Conservation (phyloP, 2,888 invertebrate genomes). For the Polylopha cassiicola region DNA sequence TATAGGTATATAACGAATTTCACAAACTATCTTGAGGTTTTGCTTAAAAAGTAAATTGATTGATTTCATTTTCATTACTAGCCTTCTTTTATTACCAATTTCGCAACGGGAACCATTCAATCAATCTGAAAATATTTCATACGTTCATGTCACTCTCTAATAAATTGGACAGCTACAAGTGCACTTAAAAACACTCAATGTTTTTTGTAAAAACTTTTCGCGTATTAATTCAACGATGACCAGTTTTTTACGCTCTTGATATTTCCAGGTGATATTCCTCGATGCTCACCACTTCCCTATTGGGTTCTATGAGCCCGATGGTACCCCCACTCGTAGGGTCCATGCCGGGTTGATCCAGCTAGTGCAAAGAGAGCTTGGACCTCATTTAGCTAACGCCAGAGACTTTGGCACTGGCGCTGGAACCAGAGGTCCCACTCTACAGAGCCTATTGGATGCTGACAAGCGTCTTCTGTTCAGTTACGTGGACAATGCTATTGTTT, state of each 20-base stretch:
- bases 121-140: no score
- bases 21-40: no score
- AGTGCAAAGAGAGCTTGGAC: slow-evolving; percentile 74
- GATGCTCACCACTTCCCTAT: slow-evolving; percentile 90
- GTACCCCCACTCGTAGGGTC: slow-evolving; percentile 61
- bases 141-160: no score
- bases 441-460: slow-evolving; percentile 61
- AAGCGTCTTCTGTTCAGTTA: slow-evolving; percentile 76
- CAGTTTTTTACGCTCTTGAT: neutral
- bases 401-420: slow-evolving; percentile 58
- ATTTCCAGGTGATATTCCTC: slow-evolving; percentile 79
- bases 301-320: slow-evolving; percentile 73
- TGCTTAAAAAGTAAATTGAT: no score
- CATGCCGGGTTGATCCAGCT: slow-evolving; percentile 76
- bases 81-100: no score
- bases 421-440: slow-evolving; percentile 64
- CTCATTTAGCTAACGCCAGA: slow-evolving; percentile 67
- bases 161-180: no score
- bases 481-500: slow-evolving; percentile 66
- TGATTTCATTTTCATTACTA: no score
- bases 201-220: neutral
- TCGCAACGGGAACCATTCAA: no score
- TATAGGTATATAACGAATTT: no score
- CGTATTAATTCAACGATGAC: no score
- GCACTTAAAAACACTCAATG: no score